A percentile compares a stretch with the other conserved stretches of the same genome.
Conservation (phyloP, 1,140 invertebrate genomes). For the Delia radicum region DNA sequence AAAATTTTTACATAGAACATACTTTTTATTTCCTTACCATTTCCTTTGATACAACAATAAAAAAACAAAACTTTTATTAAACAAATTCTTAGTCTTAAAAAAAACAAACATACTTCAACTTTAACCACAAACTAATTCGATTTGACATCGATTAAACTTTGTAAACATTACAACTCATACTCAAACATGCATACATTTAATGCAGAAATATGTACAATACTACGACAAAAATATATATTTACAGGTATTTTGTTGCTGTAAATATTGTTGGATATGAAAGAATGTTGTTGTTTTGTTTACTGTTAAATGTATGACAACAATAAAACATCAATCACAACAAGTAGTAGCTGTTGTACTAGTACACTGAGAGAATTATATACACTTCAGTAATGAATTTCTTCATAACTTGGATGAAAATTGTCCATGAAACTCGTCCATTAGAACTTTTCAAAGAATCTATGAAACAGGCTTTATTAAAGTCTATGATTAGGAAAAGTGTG, state of each 20-base stretch:
- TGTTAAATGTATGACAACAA: background rate
- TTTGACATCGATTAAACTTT: conserved; percentile 4
- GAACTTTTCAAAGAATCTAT: too few relatives aligned
- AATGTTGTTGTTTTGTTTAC: background rate
- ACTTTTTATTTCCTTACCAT: too few relatives aligned
- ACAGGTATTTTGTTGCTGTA: background rate
- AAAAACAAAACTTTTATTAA: too few relatives aligned
- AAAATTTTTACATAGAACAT: too few relatives aligned
- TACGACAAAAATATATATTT: background rate
- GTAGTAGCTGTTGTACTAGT: background rate
- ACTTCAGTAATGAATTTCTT: too few relatives aligned
- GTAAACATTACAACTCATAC: background rate
- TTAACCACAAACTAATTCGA: background rate
- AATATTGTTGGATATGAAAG: too few relatives aligned
- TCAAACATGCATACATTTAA: background rate
- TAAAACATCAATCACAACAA: conserved; percentile 1
- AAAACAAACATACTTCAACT: background rate
- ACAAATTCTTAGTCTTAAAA: background rate
- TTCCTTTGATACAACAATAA: too few relatives aligned
- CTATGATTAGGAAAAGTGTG: too few relatives aligned
- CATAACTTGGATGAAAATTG: too few relatives aligned
- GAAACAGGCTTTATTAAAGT: too few relatives aligned
- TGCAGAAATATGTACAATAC: background rate
- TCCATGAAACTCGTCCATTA: too few relatives aligned
- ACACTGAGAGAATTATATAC: too few relatives aligned